phyloP scores from a whole-genome alignment of 1,140 invertebrate genomes.

The Paraescarpia echinospica region DNA sequence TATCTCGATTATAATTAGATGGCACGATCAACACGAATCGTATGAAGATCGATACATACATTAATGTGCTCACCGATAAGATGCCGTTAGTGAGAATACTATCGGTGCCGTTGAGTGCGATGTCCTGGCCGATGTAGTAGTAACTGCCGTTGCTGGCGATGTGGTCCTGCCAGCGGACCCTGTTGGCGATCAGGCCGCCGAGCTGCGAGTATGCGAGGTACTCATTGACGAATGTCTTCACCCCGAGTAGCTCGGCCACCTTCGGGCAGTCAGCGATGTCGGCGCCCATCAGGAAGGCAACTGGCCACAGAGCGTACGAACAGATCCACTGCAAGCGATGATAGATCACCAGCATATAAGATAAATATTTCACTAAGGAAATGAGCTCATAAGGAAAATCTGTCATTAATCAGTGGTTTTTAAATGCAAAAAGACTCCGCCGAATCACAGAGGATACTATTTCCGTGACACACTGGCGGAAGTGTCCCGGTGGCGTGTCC shows the following conservation, averaged over 20 bases:
- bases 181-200: constrained; percentile 23
- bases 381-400: too few species aligned
- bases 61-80: background rate
- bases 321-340: constrained; percentile 33
- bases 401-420: too few species aligned
- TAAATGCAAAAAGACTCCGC: too few species aligned
- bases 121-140: background rate
- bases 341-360: background rate
- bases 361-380: too few species aligned
- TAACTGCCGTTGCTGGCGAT: background rate
- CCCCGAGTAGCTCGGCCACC: constrained; percentile 44
- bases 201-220: constrained; percentile 51
- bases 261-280: constrained; percentile 38
- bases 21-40: too few species aligned
- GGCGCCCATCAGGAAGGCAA: constrained; percentile 45
- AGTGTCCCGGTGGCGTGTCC: too few species aligned
- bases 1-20: too few species aligned
- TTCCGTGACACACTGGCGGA: too few species aligned
- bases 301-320: constrained; percentile 42
- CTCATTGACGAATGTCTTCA: constrained; percentile 55
- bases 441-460: too few species aligned
- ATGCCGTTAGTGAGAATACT: background rate
- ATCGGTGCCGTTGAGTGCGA: background rate
- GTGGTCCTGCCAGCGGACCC: background rate
- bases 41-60: too few species aligned